Evolutionary conservation across 2,113 vertebrate species (phyloP).

Genomic region (Hyaena hyaena): DNA sequence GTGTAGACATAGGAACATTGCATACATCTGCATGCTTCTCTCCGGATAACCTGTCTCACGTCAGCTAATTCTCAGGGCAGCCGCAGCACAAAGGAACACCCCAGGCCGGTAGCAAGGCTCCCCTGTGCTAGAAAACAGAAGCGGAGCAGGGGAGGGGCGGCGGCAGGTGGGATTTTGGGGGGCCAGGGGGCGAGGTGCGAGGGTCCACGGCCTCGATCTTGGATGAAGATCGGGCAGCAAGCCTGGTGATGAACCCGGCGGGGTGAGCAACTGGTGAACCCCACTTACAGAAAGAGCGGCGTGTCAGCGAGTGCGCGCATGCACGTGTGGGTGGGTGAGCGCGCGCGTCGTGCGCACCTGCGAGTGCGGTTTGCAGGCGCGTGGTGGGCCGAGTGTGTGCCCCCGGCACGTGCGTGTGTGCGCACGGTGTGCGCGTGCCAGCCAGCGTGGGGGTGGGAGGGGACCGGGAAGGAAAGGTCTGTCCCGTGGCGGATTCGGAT

Average conservation of each 20-base stretch:
- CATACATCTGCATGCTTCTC: no score
- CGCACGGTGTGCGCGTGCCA: not conserved
- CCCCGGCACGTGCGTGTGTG: not conserved
- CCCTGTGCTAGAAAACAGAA: not conserved
- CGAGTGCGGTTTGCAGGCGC: not conserved
- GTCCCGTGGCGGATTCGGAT: accelerated
- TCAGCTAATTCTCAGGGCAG: no score
- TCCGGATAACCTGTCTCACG: no score
- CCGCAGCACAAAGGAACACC: no score
- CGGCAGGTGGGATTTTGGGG: not conserved
- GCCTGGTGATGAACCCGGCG: not conserved
- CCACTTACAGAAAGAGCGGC: not conserved
- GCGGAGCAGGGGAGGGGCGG: not conserved
- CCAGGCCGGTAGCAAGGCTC: no score
- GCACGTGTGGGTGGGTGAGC: not conserved
- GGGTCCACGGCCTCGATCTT: not conserved
- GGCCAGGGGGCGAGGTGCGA: not conserved
- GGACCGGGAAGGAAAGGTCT: accelerated
- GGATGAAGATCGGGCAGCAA: not conserved
- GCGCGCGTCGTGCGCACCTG: not conserved
- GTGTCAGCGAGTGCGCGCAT: not conserved
- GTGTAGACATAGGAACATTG: no score
- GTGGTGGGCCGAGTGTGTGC: not conserved
- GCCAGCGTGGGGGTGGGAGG: no score
- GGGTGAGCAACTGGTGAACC: not conserved